Evolutionary conservation across 2,113 vertebrate genomes (phyloP), one percentile per base, ranked within the genome.

Genomic region (Glareola pratincola): DNA sequence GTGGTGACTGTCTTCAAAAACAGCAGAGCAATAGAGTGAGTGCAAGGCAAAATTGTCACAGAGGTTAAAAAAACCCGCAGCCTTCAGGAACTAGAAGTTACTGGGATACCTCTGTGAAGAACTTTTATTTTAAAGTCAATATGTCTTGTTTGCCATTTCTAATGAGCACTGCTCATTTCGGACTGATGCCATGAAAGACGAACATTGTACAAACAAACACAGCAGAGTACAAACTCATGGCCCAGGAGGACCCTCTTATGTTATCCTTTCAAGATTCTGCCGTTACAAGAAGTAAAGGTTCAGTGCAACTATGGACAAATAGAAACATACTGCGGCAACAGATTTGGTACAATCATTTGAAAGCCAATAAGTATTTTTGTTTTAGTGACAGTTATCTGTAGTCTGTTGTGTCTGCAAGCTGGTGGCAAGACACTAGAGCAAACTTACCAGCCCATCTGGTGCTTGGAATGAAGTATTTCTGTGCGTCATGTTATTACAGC

Each of bases 391-490:
- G 83, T 87, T 95, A 78, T 94, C 88, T 92, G 73, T 91, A 95
- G 76, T 92, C 94, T 94, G 92, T 95, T 97, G 86, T 89, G 88
- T 96, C 95, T 92, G 80, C 91, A 95, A 94, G 80, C 80, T 94
- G 92, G 83, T 97, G 86, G 86, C 69, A 94, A 94, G 96, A 92
- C 88, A 97, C 76, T 89, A 91, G 96, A 96, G 91, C 73, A 95
- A 96, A 96, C 76, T 94, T 87, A 87, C 53, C 83, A 94, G 86
- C 39, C 94, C 95, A 94, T 96, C 92, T 97, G 94, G 73, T 95
- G 92, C 92, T 53, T 95, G 60, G 48, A 96, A 89, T 50, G 29
- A 91, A 86, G 32, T 60, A 77, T 68, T 94, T 96, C 51, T 84
- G 17, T 95, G 54, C 24, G 84, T 88, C 56, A 13, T 54, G 43